These are phyloP conservation scores for Leistus spinibarbis DNA, from an alignment of 2,888 invertebrate genomes.

Conservation along the genomic window DNA sequence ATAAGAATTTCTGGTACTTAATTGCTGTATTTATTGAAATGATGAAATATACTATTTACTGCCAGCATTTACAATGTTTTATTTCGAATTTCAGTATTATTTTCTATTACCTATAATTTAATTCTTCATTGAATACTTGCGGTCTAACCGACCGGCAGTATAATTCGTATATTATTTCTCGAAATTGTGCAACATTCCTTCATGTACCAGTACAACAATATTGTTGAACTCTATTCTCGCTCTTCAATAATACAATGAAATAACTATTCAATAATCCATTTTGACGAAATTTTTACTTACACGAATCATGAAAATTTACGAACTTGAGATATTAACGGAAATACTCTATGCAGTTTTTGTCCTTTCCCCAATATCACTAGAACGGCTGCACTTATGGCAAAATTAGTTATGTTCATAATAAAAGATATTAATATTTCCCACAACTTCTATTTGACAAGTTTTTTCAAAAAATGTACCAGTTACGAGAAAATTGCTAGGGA, in stretches of 20 bases:
- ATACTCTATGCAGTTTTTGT: too few relatives aligned
- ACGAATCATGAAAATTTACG: too few relatives aligned
- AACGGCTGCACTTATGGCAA: too few relatives aligned
- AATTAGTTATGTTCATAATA: too few relatives aligned
- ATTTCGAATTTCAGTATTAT: background rate
- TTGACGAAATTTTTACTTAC: too few relatives aligned
- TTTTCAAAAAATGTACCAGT: too few relatives aligned
- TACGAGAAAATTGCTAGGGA: too few relatives aligned
- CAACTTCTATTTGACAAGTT: too few relatives aligned
- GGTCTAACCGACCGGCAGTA: background rate
- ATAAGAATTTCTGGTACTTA: conserved; percentile 29
- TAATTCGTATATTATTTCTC: background rate
- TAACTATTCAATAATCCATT: too few relatives aligned
- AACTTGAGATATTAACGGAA: too few relatives aligned
- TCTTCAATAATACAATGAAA: background rate
- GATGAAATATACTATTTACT: conserved; percentile 38
- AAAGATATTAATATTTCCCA: too few relatives aligned
- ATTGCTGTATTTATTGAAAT: conserved; percentile 34
- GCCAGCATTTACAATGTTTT: conserved; percentile 8
- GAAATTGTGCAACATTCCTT: background rate
- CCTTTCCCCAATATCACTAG: too few relatives aligned
- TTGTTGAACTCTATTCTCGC: background rate
- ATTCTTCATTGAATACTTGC: background rate
- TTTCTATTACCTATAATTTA: background rate
- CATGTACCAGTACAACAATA: background rate